phyloP scores from a whole-genome alignment of 2,888 invertebrate species.

The Eupithecia vulgata region DNA sequence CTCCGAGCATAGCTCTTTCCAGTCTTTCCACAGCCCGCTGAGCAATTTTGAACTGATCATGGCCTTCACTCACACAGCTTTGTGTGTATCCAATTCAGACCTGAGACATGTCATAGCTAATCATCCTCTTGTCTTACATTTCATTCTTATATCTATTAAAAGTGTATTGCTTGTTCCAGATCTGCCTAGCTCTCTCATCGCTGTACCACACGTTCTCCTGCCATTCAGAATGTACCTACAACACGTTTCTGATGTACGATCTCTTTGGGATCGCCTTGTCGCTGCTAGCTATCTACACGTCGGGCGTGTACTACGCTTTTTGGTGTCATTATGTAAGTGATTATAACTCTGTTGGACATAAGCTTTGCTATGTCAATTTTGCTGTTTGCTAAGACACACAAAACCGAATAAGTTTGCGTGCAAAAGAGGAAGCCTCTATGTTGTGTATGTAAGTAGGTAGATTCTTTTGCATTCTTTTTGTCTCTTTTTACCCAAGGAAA shows the following conservation, averaged over 20 bases:
- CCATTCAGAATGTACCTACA: slow-evolving; percentile 93
- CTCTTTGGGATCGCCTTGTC: slow-evolving; percentile 97
- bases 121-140: no score
- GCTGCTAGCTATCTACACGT: slow-evolving; percentile 96
- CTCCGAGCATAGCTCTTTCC: no score
- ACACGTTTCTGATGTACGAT: slow-evolving; percentile 94
- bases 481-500: no score
- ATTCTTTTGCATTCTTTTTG: no score
- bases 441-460: no score
- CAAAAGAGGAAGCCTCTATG: neutral
- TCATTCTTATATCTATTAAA: neutral
- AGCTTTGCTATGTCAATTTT: neutral
- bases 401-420: neutral
- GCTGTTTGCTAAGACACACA: neutral
- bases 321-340: slow-evolving; percentile 94
- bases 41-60: no score
- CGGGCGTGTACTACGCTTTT: slow-evolving; percentile 98
- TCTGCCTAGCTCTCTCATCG: slow-evolving; percentile 96
- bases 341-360: neutral
- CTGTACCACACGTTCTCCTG: slow-evolving; percentile 98
- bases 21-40: no score
- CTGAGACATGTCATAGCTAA: no score
- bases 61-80: no score
- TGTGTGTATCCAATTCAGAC: no score
- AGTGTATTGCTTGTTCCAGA: slow-evolving; percentile 82